Conservation (phyloP, 1,140 invertebrate genomes). For the Nymphalis io region DNA sequence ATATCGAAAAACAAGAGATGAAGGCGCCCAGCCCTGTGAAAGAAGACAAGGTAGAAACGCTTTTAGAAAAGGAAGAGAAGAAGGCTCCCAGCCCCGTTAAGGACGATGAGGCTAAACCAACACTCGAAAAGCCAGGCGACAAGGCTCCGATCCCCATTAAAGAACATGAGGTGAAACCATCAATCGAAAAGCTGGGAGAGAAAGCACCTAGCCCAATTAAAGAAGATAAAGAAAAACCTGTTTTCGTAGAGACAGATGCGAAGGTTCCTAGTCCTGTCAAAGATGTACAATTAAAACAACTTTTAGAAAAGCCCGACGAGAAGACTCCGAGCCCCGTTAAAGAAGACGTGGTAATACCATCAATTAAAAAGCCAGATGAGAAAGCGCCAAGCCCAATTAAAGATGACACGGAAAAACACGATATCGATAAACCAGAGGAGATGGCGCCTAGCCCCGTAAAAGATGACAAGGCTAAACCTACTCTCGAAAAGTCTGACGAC, state of each 20-base stretch:
- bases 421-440: conserved; percentile 10
- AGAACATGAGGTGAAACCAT: too few species aligned
- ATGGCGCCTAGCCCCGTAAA: neutral
- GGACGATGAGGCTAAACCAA: too few species aligned
- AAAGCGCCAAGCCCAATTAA: neutral
- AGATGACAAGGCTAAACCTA: neutral
- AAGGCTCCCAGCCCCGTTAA: conserved; percentile 22
- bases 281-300: too few species aligned
- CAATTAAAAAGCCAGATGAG: neutral
- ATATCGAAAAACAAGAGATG: neutral
- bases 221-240: too few species aligned
- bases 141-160: too few species aligned
- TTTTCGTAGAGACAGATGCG: too few species aligned
- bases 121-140: too few species aligned
- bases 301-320: too few species aligned
- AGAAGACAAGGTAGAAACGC: neutral
- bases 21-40: conserved; percentile 20
- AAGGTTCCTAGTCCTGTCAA: too few species aligned
- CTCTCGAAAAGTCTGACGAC: neutral
- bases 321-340: conserved; percentile 24
- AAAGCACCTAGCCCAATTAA: too few species aligned
- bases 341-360: neutral
- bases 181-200: too few species aligned
- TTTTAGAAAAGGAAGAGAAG: neutral
- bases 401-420: neutral